A percentile compares a stretch with the other conserved stretches of the same genome.
These are phyloP conservation scores for Pristionchus japonicus DNA, from an alignment of 2,888 invertebrate genomes.

Conservation along the genomic window DNA sequence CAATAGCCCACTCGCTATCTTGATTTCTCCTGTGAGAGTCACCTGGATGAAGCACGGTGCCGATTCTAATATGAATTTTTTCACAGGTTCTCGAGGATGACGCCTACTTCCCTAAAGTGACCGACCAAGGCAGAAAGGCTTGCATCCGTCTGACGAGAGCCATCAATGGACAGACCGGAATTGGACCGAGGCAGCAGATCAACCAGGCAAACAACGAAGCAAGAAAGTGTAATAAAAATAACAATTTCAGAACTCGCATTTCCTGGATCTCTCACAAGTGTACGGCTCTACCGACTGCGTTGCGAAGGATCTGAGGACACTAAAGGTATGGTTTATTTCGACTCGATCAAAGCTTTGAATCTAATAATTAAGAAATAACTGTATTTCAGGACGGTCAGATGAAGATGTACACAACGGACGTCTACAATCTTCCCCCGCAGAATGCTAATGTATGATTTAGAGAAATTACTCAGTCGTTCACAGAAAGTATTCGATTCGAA, in stretches of 20 bases:
- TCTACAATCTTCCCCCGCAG: not conserved
- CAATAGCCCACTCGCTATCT: too few species aligned
- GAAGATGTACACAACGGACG: not conserved
- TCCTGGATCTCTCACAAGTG: slow-evolving; percentile 84
- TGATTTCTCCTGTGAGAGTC: too few species aligned
- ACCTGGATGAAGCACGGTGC: not conserved
- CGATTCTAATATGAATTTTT: slow-evolving; percentile 77
- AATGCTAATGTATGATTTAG: not conserved
- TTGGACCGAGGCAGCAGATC: slow-evolving; percentile 18
- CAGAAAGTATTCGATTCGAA: too few species aligned
- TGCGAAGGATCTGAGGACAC: slow-evolving; percentile 83
- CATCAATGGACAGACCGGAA: slow-evolving; percentile 31
- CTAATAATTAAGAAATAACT: too few species aligned
- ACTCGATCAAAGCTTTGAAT: too few species aligned
- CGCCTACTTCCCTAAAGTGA: not conserved
- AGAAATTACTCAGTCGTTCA: too few species aligned
- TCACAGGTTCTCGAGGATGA: slow-evolving; percentile 76
- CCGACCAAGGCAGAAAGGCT: not conserved
- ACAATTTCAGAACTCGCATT: slow-evolving; percentile 86
- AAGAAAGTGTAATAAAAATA: too few species aligned
- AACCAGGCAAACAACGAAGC: slow-evolving; percentile 34
- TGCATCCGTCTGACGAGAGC: slow-evolving; percentile 3
- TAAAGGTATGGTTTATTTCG: slow-evolving; percentile 77
- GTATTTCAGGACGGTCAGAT: slow-evolving; percentile 11
- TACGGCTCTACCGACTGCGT: slow-evolving; percentile 92